Base-by-base conservation (phyloP, 2,113 vertebrate species). In the Colossoma macropomum region DNA sequence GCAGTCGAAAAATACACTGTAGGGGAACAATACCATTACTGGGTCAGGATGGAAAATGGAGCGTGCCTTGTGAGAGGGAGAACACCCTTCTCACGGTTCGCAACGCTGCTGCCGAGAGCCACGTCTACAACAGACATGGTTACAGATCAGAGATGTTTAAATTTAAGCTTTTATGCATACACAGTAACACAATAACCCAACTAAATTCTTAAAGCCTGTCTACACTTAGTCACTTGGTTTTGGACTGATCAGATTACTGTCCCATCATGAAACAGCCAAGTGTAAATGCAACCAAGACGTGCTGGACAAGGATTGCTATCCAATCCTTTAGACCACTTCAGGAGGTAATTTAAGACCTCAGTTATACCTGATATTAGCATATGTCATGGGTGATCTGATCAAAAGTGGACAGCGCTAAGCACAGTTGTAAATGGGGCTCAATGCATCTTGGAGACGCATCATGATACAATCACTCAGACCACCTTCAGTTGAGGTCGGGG, bases 41-140 rank as follows among this genome's bases (percentile, higher is more conserved):
- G 76, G 88, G 85, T 90, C 85, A 89, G 68, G 27, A 79, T 27
- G 79, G 84, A 92, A 91, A 92, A 89, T 91, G 75, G 89, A 88
- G 69, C 86, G 63, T 2, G 82, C 88, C 89, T 89, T 85, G 48
- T 34, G 80, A 91, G 87, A 89, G 87, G 73, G 60, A 86, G 38
- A 75, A 69, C 59, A 83, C 77, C 79, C 60, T 62, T 86, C 84
- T 88, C 88, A 75, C 80, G 75, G 80, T 52, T 76, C 5, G 41
- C 41, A 11, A 1, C 41, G 41, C 41, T 11, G 41, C 41, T 11
- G 16, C 50, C 71, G 34, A 76, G 69, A 41, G 86, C 83, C 81
- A 72, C 5, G 19, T 45, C 76, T 69, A 62, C 23, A 15, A 54
- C 34, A 1, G 59, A 71, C 21, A 12, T 6, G 23, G 72, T 85